Percentiles rank a stretch among this genome's conserved stretches.
Evolutionary conservation across 1,140 invertebrate species (phyloP).

Genomic region (Drosophila melanica): DNA sequence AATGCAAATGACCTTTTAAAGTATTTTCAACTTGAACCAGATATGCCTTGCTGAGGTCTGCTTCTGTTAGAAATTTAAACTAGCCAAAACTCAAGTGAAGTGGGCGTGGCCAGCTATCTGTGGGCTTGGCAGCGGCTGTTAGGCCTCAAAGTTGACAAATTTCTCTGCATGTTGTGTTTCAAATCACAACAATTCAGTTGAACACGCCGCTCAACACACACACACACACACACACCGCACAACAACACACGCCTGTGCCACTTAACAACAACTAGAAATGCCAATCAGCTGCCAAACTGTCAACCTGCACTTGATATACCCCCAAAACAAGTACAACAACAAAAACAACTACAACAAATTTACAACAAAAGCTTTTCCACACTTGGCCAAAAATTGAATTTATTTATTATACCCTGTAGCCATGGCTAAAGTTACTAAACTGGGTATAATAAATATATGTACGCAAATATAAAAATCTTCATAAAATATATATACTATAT

Average conservation of each 20-base stretch:
- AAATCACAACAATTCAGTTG: constrained; percentile 12
- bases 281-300: constrained; percentile 72
- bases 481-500: too few relatives aligned
- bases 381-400: constrained; percentile 37
- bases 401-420: constrained; percentile 16
- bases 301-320: constrained; percentile 61
- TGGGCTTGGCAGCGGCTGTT: constrained; percentile 10
- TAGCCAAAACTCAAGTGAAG: neutral
- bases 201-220: constrained; percentile 12
- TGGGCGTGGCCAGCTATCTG: constrained; percentile 5
- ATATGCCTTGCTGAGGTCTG: too few relatives aligned
- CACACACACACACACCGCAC: constrained; percentile 5
- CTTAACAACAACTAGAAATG: constrained; percentile 77
- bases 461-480: too few relatives aligned
- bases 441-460: neutral
- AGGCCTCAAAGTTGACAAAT: constrained; percentile 28
- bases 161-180: constrained; percentile 12
- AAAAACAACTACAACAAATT: constrained; percentile 7
- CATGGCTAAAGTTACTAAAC: neutral
- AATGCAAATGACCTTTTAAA: constrained; percentile 44
- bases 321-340: constrained; percentile 36
- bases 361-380: constrained; percentile 50
- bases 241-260: constrained; percentile 51
- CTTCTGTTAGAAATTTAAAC: neutral
- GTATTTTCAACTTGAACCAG: constrained; percentile 42